Base-by-base conservation (phyloP, 2,113 vertebrate genomes). In the Pygoscelis antarcticus region DNA sequence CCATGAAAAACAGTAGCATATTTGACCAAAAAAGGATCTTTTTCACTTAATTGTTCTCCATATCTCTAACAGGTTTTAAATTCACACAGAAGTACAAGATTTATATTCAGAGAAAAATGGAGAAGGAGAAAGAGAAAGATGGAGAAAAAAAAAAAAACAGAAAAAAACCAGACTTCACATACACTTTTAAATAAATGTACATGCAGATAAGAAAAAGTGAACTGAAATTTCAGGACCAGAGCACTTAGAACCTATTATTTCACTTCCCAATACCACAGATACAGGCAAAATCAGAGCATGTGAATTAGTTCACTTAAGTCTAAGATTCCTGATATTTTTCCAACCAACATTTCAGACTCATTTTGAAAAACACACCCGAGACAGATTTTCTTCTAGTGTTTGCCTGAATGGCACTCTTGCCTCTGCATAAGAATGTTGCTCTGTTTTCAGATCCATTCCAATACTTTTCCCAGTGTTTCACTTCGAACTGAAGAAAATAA, bases 401-500 rank as follows among this genome's bases (percentile, higher is more conserved):
- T 91, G 94, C 65, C 79, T 96, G 84, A 92, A 93, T 88, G 90
- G 71, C 68, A 94, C 71, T 86, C 90, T 81, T 87, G 85, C 93
- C 55, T 90, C 83, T 83, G 94, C 85, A 92, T 92, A 95, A 97
- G 94, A 97, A 96, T 82, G 94, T 77, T 78, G 83, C 74, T 88
- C 96, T 96, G 89, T 94, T 96, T 97, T 87, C 95, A 78, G 77
- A 95, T 70, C 52, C 85, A 86, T 90, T 91, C 75, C 74, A 93
- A 81, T 70, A 96, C 71, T 95, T 92, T 78, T 92, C 90, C 71
- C 84, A 94, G 89, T 74, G 79, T 95, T 97, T 96, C 90, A 54
- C 66, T 96, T 94, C 69, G 79, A 90, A 89, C 87, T 87, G 87
- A 96, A 95, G 85, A 96, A 97, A 95, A 96, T 71, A 72, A 93